phyloP scores from a whole-genome alignment of 2,113 vertebrate genomes.

The Mustelus asterias region DNA sequence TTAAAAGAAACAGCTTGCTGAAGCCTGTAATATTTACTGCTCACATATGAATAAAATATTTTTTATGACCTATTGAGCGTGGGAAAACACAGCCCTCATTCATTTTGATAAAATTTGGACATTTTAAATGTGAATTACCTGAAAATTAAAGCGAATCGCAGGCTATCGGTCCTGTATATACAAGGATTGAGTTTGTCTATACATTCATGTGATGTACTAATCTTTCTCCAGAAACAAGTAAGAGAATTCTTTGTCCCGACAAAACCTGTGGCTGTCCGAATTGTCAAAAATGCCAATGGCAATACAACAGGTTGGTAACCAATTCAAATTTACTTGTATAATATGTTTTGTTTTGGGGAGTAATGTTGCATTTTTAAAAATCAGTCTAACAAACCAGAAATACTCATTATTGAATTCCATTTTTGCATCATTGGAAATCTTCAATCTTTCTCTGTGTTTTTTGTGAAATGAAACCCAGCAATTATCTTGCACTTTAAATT shows the following conservation, averaged over 20 bases:
- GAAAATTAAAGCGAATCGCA: background rate
- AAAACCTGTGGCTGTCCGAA: slow-evolving; percentile 76
- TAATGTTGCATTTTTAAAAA: slow-evolving; percentile 10
- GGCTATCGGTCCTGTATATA: background rate
- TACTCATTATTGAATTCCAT: background rate
- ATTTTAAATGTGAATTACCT: background rate
- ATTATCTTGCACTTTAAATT: background rate
- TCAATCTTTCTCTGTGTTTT: background rate
- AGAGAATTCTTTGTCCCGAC: slow-evolving; percentile 80
- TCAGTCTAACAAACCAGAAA: background rate
- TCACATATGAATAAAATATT: background rate
- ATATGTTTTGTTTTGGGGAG: slow-evolving; percentile 41
- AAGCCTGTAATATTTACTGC: background rate
- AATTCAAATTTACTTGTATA: background rate
- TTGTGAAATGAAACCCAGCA: background rate
- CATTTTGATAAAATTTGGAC: background rate
- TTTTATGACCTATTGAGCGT: background rate
- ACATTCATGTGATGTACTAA: background rate
- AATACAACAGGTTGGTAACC: slow-evolving; percentile 68
- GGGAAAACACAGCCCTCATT: background rate
- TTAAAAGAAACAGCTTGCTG: background rate
- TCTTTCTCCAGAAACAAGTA: slow-evolving; percentile 68
- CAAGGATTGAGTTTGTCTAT: background rate
- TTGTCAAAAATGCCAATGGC: slow-evolving; percentile 68
- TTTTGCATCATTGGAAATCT: background rate